Conservation (phyloP, 2,113 vertebrate genomes). For the Oceanites oceanicus region DNA sequence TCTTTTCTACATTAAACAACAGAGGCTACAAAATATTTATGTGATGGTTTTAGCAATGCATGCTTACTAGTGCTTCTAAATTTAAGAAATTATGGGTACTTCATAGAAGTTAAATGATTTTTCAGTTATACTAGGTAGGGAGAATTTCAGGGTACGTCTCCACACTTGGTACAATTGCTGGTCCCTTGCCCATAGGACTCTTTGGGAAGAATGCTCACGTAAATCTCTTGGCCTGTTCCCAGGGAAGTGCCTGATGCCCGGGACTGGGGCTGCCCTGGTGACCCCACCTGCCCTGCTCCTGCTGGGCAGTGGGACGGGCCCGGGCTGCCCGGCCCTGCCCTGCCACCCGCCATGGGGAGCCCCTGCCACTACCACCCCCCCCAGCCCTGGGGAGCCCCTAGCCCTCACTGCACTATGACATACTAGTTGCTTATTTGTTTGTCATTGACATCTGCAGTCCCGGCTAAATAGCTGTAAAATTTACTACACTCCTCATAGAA, state of each 20-base stretch:
- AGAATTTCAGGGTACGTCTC: neutral
- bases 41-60: neutral
- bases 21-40: neutral
- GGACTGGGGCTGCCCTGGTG: neutral
- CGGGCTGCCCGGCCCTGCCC: neutral
- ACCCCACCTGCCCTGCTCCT: neutral
- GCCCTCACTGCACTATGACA: neutral
- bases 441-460: neutral
- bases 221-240: neutral
- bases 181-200: neutral
- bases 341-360: accelerated
- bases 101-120: neutral
- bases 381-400: neutral
- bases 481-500: neutral
- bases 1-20: neutral
- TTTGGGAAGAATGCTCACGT: neutral
- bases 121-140: neutral
- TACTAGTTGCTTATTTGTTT: neutral
- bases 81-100: neutral
- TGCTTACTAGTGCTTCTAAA: neutral
- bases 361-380: neutral
- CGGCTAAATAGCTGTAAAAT: neutral
- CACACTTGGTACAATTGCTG: neutral
- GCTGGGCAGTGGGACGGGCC: neutral
- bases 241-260: accelerated